Evolutionary conservation across 2,797 vertebrate species (phyloP).

Genomic region (Setipinna tenuifilis): DNA sequence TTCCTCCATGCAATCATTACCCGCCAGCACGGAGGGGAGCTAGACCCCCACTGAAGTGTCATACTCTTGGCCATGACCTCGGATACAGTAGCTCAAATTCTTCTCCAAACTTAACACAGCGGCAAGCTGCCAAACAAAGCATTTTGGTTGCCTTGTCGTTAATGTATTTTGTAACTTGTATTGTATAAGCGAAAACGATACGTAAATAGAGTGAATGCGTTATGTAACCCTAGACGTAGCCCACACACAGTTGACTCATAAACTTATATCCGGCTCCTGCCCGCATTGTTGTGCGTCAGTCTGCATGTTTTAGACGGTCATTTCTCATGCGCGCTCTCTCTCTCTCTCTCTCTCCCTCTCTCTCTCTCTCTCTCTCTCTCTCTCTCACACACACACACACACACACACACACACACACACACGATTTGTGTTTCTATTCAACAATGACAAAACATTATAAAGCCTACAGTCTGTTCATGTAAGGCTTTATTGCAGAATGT

Average conservation of each 20-base stretch:
- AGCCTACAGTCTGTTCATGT: neutral
- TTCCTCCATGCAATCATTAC: too few relatives aligned
- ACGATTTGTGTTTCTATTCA: neutral
- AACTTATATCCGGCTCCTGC: neutral
- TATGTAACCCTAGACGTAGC: neutral
- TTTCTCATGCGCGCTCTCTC: too few relatives aligned
- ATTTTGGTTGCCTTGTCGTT: neutral
- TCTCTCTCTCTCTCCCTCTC: too few relatives aligned
- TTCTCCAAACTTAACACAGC: neutral
- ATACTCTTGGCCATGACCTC: constrained; percentile 70
- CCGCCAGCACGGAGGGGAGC: constrained; percentile 78
- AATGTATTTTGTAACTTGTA: neutral
- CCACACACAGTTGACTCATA: neutral
- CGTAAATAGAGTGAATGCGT: neutral
- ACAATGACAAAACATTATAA: neutral
- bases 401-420: too few relatives aligned
- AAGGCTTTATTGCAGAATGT: constrained; percentile 29
- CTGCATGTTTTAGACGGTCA: neutral
- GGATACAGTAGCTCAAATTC: neutral
- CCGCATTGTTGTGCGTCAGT: neutral
- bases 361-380: too few relatives aligned
- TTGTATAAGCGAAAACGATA: neutral
- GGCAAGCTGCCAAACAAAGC: neutral
- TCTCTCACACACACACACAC: neutral
- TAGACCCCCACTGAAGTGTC: constrained; percentile 67